Conservation (phyloP, 2,888 invertebrate genomes). For the Orthosia incerta region DNA sequence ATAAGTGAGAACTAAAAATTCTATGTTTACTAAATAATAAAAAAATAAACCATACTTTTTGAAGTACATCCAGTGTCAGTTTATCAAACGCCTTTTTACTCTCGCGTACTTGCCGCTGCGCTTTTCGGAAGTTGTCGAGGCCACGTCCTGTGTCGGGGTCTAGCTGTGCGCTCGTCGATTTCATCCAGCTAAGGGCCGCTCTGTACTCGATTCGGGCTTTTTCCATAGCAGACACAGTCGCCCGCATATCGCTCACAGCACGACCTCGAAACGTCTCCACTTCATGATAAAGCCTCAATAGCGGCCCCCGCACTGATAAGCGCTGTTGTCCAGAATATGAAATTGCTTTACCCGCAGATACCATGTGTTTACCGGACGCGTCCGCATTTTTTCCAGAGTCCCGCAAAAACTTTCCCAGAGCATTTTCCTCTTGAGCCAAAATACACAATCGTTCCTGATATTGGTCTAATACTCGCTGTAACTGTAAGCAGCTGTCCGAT, state of each 20-base stretch:
- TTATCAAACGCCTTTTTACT: slow-evolving; percentile 98
- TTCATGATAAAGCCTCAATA: slow-evolving; percentile 97
- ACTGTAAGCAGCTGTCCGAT: slow-evolving; percentile 96
- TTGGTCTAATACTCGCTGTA: slow-evolving; percentile 97
- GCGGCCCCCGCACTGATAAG: slow-evolving; percentile 95
- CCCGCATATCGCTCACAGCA: slow-evolving; percentile 97
- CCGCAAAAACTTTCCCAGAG: slow-evolving; percentile 98
- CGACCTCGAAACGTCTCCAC: slow-evolving; percentile 99
- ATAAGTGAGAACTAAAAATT: neutral
- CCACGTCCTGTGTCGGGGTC: slow-evolving; percentile 99
- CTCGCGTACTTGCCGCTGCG: slow-evolving; percentile 94
- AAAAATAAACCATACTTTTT: slow-evolving; percentile 92
- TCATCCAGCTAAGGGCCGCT: slow-evolving; percentile 99
- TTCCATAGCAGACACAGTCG: slow-evolving; percentile 98
- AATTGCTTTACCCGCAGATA: slow-evolving; percentile 94
- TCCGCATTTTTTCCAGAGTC: slow-evolving; percentile 98
- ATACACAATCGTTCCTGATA: slow-evolving; percentile 98
- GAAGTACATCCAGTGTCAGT: slow-evolving; percentile 97
- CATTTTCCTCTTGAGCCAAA: slow-evolving; percentile 98
- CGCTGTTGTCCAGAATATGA: slow-evolving; percentile 98
- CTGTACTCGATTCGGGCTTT: slow-evolving; percentile 98
- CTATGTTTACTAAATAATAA: neutral
- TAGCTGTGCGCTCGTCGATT: slow-evolving; percentile 97
- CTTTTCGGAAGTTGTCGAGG: slow-evolving; percentile 98
- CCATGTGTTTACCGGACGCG: slow-evolving; percentile 92